Percentiles rank a stretch among this genome's conserved stretches.
phyloP scores from a whole-genome alignment of 2,113 vertebrate species.

The Gallinago media region DNA sequence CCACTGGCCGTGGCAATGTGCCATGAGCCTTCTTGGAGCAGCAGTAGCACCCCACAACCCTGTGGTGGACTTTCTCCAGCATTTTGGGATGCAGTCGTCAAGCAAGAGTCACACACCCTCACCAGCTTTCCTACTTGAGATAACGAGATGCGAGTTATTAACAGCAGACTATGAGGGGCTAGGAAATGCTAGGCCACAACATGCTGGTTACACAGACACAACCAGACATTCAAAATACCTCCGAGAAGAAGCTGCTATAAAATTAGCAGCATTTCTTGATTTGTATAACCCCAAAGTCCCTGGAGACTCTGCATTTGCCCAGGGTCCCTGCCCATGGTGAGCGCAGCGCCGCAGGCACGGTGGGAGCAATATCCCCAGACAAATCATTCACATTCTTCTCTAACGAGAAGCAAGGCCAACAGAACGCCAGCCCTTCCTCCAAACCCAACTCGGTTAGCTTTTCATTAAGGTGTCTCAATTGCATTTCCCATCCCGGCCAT shows the following conservation, averaged over 20 bases:
- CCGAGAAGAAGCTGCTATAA: slow-evolving; percentile 3
- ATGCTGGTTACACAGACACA: not conserved
- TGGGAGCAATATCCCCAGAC: not conserved
- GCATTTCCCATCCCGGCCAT: slow-evolving; percentile 5
- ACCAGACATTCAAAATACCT: not conserved
- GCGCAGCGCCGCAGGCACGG: not conserved
- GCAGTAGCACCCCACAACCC: not conserved
- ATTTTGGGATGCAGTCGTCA: not conserved
- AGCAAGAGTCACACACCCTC: not conserved
- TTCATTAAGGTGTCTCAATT: slow-evolving; percentile 45
- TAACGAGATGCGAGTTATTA: not conserved
- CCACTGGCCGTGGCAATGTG: not conserved
- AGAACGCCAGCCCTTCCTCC: not conserved
- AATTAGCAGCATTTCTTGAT: not conserved
- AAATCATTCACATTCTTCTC: not conserved
- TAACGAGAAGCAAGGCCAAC: not conserved
- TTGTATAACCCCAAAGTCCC: not conserved
- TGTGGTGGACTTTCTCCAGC: not conserved
- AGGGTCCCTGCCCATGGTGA: not conserved
- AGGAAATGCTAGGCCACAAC: not conserved
- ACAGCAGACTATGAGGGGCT: not conserved
- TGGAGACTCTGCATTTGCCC: not conserved
- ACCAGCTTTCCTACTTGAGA: not conserved
- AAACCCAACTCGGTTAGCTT: not conserved
- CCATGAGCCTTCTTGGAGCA: not conserved